Percentiles rank a stretch among this genome's conserved stretches.
Conservation (phyloP, 2,888 invertebrate genomes). For the Chesias legatella region DNA sequence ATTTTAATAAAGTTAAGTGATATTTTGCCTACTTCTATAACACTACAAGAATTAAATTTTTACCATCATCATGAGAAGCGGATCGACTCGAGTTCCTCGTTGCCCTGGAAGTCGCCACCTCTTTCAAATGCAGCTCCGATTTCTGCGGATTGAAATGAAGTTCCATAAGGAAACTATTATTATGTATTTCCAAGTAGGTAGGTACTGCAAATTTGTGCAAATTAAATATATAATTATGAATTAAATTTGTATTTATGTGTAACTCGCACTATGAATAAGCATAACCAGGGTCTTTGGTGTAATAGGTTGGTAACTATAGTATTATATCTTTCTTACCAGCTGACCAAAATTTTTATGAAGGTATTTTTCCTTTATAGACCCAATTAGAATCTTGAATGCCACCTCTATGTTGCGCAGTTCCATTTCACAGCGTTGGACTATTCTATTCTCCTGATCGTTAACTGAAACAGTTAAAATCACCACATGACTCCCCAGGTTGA, state of each 20-base stretch:
- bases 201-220: no score
- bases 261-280: no score
- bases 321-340: constrained; percentile 45
- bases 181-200: no score
- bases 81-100: constrained; percentile 46
- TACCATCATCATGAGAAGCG: constrained; percentile 68
- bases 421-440: constrained; percentile 49
- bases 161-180: no score
- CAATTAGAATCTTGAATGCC: constrained; percentile 58
- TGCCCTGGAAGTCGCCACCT: constrained; percentile 34
- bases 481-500: not conserved
- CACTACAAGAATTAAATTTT: no score
- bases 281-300: not conserved
- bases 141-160: constrained; percentile 51
- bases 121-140: constrained; percentile 52
- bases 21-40: no score
- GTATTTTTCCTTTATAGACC: constrained; percentile 44
- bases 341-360: constrained; percentile 63
- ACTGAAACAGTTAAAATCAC: constrained; percentile 35
- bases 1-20: not conserved
- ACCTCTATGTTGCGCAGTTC: constrained; percentile 55
- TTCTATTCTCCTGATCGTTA: constrained; percentile 50
- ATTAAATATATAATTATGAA: no score
- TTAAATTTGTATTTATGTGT: no score
- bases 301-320: not conserved